Evolutionary conservation across 2,888 invertebrate genomes (phyloP).

Genomic region (Parapristionchus giblindavisi): DNA sequence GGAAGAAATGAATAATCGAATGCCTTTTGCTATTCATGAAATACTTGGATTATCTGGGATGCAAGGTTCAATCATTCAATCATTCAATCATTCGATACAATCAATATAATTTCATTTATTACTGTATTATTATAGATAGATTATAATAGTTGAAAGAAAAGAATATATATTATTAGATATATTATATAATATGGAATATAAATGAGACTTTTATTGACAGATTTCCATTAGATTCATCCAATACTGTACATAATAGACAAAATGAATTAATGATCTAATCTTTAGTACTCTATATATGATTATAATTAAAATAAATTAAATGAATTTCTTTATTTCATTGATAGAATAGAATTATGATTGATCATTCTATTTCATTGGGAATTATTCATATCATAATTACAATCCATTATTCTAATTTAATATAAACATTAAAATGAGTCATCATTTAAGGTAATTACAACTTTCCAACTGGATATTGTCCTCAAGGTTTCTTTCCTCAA

Average conservation of each 20-base stretch:
- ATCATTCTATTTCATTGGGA: too few species aligned
- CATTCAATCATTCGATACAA: not conserved
- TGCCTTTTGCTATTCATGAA: conserved; percentile 67
- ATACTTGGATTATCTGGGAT: conserved; percentile 57
- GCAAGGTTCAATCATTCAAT: conserved; percentile 16
- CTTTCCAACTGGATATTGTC: conserved; percentile 46
- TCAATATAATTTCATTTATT: not conserved
- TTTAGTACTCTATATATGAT: too few species aligned
- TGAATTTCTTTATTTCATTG: too few species aligned
- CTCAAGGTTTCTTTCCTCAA: conserved; percentile 53
- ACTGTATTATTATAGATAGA: not conserved
- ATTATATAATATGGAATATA: too few species aligned
- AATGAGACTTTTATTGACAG: too few species aligned
- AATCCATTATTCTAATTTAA: not conserved
- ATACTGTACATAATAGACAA: too few species aligned
- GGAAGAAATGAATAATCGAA: conserved; percentile 54
- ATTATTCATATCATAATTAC: too few species aligned
- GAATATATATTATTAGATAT: too few species aligned
- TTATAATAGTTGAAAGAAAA: not conserved
- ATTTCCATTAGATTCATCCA: too few species aligned
- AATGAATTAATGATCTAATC: too few species aligned
- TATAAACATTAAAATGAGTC: not conserved
- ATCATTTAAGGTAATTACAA: conserved; percentile 11
- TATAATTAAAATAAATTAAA: too few species aligned
- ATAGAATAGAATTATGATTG: too few species aligned